A percentile compares a stretch with the other conserved stretches of the same genome.
Evolutionary conservation across 2,797 vertebrate species (phyloP).

Genomic region (Astyanax mexicanus): DNA sequence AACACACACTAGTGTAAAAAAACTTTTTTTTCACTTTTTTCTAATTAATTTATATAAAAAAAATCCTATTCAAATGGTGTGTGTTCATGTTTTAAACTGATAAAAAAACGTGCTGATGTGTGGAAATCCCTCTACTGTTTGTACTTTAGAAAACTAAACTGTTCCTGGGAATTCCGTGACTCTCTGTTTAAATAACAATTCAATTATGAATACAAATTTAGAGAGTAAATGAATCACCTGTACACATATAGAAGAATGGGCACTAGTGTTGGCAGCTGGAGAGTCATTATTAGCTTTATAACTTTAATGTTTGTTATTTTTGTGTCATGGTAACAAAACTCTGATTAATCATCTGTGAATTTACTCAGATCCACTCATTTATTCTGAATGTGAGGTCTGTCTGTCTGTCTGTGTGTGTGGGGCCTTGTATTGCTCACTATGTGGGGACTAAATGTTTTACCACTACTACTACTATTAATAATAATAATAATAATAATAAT

Average conservation of each 20-base stretch:
- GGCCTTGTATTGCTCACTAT: neutral
- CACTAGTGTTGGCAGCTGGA: neutral
- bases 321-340: slow-evolving; percentile 5
- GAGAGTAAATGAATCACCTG: neutral
- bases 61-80: no score
- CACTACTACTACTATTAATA: no score
- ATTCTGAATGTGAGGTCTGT: neutral
- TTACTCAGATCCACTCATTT: neutral
- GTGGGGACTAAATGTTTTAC: neutral
- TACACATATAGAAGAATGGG: neutral
- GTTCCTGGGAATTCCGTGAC: no score
- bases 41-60: no score
- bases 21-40: no score
- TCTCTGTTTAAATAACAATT: neutral
- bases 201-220: neutral
- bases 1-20: no score
- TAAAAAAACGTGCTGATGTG: no score
- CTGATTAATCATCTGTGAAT: slow-evolving; percentile 5
- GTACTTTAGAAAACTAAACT: no score
- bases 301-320: slow-evolving; percentile 4
- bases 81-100: no score
- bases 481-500: no score
- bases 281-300: neutral
- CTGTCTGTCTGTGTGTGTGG: neutral
- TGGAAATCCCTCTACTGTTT: no score